phyloP scores from a whole-genome alignment of 2,797 vertebrate genomes.

The Brotogeris chrysoptera region DNA sequence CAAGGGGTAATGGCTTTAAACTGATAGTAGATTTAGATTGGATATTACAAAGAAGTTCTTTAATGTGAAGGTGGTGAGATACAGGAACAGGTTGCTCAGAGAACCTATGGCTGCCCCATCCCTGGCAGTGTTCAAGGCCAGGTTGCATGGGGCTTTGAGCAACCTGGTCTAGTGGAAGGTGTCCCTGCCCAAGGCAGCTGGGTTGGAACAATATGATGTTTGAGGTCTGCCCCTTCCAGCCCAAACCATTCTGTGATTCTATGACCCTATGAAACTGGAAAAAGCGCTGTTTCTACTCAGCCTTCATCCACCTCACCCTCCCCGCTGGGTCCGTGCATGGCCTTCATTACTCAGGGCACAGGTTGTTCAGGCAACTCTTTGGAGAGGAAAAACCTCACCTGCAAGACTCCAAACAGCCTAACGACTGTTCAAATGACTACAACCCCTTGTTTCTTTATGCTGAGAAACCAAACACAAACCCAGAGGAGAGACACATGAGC shows the following conservation, averaged over 20 bases:
- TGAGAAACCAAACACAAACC: background rate
- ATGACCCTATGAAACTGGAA: background rate
- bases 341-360: background rate
- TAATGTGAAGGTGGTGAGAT: background rate
- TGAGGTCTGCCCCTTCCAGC: background rate
- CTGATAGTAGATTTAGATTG: background rate
- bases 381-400: background rate
- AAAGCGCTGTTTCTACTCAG: background rate
- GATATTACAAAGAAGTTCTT: background rate
- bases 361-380: background rate
- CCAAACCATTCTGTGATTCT: background rate
- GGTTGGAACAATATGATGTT: background rate
- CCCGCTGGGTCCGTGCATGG: accelerated
- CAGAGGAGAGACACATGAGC: accelerated
- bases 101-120: background rate
- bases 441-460: accelerated
- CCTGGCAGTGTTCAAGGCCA: background rate
- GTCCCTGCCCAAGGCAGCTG: background rate
- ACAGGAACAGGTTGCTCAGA: background rate
- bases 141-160: background rate
- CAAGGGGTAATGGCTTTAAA: background rate
- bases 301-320: accelerated
- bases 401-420: background rate
- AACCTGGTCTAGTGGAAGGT: background rate
- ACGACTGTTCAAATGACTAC: background rate